These are phyloP conservation scores for Fregata magnificens DNA, from an alignment of 2,113 vertebrate genomes.

Conservation along the genomic window DNA sequence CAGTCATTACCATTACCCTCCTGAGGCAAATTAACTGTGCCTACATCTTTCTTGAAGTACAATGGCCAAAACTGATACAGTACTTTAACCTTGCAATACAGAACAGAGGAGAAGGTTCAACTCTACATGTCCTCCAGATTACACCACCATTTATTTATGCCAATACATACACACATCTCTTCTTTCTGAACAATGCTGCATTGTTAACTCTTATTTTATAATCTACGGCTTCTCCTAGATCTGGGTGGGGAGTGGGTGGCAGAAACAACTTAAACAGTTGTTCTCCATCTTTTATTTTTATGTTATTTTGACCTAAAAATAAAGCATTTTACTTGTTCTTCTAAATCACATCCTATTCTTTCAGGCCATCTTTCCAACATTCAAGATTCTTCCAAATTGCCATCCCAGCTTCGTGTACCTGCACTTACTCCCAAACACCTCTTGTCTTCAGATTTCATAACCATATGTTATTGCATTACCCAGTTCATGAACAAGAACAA, in stretches of 20 bases:
- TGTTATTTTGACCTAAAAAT: neutral
- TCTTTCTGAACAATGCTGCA: neutral
- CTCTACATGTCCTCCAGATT: neutral
- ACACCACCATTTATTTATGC: neutral
- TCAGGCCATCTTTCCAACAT: neutral
- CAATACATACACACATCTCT: neutral
- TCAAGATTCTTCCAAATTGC: neutral
- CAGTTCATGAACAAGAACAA: neutral
- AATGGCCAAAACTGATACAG: neutral
- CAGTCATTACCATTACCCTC: neutral
- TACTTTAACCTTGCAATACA: neutral
- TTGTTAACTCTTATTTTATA: neutral
- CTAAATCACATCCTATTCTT: neutral
- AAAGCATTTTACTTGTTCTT: neutral
- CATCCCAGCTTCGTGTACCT: neutral
- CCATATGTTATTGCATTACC: neutral
- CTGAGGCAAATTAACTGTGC: neutral
- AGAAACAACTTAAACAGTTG: neutral
- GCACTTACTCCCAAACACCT: neutral
- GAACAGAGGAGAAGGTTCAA: neutral
- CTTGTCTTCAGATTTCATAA: neutral
- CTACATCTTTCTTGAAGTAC: neutral
- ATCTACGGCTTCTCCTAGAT: neutral
- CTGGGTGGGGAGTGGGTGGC: neutral
- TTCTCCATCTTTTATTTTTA: neutral